Conservation (phyloP, 2,797 vertebrate genomes). For the Halcyon leucocephala region DNA sequence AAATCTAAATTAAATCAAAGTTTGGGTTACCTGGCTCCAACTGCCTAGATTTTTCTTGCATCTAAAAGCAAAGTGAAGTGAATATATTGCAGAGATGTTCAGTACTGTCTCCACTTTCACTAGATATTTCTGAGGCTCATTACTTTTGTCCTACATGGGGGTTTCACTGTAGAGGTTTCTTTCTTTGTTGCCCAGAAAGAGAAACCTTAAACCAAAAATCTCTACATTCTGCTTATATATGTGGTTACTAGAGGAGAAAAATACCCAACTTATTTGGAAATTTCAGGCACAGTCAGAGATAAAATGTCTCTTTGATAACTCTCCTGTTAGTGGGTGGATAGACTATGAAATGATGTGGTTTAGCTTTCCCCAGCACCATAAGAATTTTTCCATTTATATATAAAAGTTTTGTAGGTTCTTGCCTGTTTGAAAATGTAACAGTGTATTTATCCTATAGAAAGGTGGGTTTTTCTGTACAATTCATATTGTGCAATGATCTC, state of each 20-base stretch:
- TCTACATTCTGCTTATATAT: not conserved
- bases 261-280: not conserved
- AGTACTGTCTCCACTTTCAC: not conserved
- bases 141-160: not conserved
- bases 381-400: not conserved
- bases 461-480: not conserved
- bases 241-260: not conserved
- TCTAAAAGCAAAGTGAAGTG: not conserved
- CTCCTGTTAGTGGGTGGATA: not conserved
- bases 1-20: constrained; percentile 20
- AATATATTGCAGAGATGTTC: not conserved
- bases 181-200: not conserved
- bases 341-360: not conserved
- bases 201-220: not conserved
- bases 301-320: not conserved
- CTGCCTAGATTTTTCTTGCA: not conserved
- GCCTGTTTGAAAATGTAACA: constrained; percentile 13
- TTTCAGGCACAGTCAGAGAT: not conserved
- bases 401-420: not conserved
- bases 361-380: not conserved
- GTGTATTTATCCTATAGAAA: constrained; percentile 1
- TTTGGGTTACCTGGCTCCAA: not conserved
- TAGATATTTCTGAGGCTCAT: not conserved
- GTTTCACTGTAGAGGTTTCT: not conserved
- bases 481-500: not conserved